Evolutionary conservation across 2,888 invertebrate species (phyloP), one percentile per base, ranked within the genome.

Genomic region (Campoplex nolae): DNA sequence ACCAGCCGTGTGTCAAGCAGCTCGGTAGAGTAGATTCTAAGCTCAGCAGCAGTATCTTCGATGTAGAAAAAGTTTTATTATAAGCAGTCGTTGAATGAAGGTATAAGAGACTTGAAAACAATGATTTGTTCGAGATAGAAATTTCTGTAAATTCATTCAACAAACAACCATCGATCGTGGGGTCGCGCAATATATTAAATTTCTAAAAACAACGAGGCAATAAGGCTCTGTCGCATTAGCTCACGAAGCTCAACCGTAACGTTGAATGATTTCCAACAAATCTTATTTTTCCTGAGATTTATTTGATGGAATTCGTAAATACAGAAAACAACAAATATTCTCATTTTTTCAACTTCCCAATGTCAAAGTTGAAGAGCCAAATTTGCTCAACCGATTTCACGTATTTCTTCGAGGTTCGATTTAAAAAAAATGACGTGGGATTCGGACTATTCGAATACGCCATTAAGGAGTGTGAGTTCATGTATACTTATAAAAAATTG

Each of bases 1-100:
- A 74, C 78, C 77, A 82, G 42, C 74, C 74, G 82, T 82, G 58
- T 48, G 18, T 74, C 16, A 45, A 76, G 11, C 13, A 23, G n/a
- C 35, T 35, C 48, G 32, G 32, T 3, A 32, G 18, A 16, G 32
- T 7, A 23, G 45, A 70, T 48, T 28, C 6, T 1, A 45, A 70
- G 45, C 70, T 28, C 70, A 7, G 48, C 70, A 28, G 28, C 45
- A 32, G 38, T 83, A 32, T 32, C 48, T 73, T 54, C 32, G 28
- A 16, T 48, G 28, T 42, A 16, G 16, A 70, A 11, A 1, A 1
- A 45, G n/a, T 48, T 70, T 48, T 28, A 70, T 28, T 42, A 67
- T 42, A n/a, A n/a, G 2, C n/a, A 68, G 11, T 42, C 9, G 42
- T 68, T n/a, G 48, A 45, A 56, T 56, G 48, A 45, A 70, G 48